Evolutionary conservation across 1,140 invertebrate genomes (phyloP), one percentile per base, ranked within the genome.

Genomic region (Bradysia coprophila): DNA sequence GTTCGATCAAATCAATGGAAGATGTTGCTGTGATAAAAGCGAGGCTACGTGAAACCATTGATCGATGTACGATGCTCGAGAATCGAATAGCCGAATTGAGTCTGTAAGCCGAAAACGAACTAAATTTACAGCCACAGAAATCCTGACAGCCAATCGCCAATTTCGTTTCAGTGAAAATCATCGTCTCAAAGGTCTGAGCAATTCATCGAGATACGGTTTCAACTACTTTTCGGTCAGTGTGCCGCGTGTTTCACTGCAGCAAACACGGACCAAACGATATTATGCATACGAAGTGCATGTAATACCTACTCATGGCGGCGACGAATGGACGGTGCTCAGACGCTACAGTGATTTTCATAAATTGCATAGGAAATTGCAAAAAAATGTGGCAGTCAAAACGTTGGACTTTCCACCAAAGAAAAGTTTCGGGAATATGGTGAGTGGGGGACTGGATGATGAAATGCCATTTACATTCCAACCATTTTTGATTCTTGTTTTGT

Each of bases 341-440:
- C 66, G 87, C 41, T 92, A 89, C 57, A 77, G 81, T 41, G 81
- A 91, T 56, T 90, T 91, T 60, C 69, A 86, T 60, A 68, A 75
- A 32, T 62, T 91, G 16, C 80, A 90, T 54, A 70, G 72, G 49
- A 69, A 76, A 42, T 57, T 88, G 32, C 81, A 84, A 48, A 82
- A 80, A 53, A 79, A 85, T 62, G 66, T 76, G 9, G 62, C 73
- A 21, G 67, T 85, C 20, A 68, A 66, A 11, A 69, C 72, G 3
- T 83, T 86, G 58, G 78, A 86, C 54, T 90, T 92, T 65, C 87
- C 87, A 10, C 84, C 84, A 11, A 92, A 91, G 54, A 90, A 89
- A 62, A 77, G 80, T 46, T 71, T 90, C 47, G 83, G 86, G 21
- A 88, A 87, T 63, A 89, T 85, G 71, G 80, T 84, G 62, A 38